Base-by-base conservation (phyloP, 2,797 vertebrate genomes). In the Rhinichthys osculus region DNA sequence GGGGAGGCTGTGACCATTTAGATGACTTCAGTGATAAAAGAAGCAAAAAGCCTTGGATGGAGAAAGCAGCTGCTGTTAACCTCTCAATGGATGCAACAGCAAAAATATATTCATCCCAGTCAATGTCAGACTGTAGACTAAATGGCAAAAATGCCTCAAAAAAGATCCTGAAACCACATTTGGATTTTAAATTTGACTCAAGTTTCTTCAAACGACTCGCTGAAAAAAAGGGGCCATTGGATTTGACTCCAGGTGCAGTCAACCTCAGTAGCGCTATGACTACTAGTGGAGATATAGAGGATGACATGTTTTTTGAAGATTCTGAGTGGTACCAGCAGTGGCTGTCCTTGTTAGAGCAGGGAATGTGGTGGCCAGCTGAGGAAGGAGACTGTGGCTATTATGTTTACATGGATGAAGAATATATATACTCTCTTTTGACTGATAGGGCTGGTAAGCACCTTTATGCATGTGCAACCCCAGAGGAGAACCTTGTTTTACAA, bases 311-410 rank as follows among this genome's bases (percentile, higher is more conserved):
- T 71, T 95, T 94, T 84, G 93, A 93, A 71, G 95, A 96, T 85
- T 91, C 91, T 88, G 96, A 94, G 90, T 97, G 97, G 91, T 98
- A 98, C 89, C 96, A 97, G 83, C 96, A 98, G 76, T 99, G 98
- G 98, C 93, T 98, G 84, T 95, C 95, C 84, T 93, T 96, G 74
- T 90, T 99, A 92, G 96, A 98, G 86, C 96, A 96, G 92, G 98
- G 97, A 0, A 54, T 98, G 40, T 99, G 98, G 98, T 99, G 97
- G 97, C 96, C 96, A 30, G 97, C 97, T 82, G 97, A 98, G 87
- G 92, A 94, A 89, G 97, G 97, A 21, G 95, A 98, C 73, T 99
- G 96, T 95, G 98, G 98, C 3, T 97, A 99, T 91, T 99, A 96
- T 89, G 94, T 98, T 92, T 98, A 98, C 89, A 96, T 96, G 57